Evolutionary conservation across 1,140 invertebrate species (phyloP), one percentile per base, ranked within the genome.

Genomic region (Battus philenor): DNA sequence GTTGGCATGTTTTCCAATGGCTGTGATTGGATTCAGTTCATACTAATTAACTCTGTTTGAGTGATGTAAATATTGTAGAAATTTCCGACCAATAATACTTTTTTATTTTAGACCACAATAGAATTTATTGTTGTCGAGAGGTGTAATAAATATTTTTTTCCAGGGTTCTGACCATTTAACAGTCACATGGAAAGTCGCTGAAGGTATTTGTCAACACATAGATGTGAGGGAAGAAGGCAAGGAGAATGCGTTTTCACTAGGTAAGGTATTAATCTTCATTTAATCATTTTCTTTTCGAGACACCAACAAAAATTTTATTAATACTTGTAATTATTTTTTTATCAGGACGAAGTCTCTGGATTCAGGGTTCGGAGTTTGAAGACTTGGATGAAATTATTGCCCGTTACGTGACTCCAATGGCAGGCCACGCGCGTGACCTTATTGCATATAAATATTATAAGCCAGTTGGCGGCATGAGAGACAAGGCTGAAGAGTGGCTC

Each of bases 381-480:
- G 98, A 99, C 87, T 84, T 99, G 8, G 98, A 99, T 86, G 98
- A 99, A 93, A 99, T 99, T 31, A 96, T 99, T 22, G 97, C 98
- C 0, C 90, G 97, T 6, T 91, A 98, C 80, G 92, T 99, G 2
- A 97, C 95, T 54, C 98, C 98, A 0, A 98, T 99, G 96, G 97
- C 98, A 1, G 89, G 91, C 0, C 93, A 94, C 70, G 96, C 95
- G 0, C 89, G 96, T 0, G 98, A 99, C 70, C 88, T 99, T 15
- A 84, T 98, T 7, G 90, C 92, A 11, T 98, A 97, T 76, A 97
- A 97, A 69, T 98, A 98, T 71, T 98, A 93, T 73, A 92, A 92
- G 59, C 87, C 92, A 31, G 86, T 90, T 7, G 88, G 91, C 18
- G 93, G 93, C n/a, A 89, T 89, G 48, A 91, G 91, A 50, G 94